phyloP scores from a whole-genome alignment of 1,140 invertebrate species.

The Prorops nasuta region DNA sequence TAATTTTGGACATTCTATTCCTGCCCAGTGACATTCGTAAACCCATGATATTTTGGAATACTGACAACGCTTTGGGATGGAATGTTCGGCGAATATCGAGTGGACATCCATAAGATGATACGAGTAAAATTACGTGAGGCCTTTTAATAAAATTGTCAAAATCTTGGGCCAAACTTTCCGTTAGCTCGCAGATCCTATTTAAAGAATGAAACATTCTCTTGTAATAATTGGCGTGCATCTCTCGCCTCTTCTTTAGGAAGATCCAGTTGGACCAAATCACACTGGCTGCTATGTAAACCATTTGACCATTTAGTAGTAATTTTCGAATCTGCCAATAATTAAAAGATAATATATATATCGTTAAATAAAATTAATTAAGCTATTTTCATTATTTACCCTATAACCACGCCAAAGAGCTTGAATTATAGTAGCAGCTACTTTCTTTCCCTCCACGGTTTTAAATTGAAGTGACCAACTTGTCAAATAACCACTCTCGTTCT shows the following conservation, averaged over 20 bases:
- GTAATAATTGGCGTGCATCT: constrained; percentile 18
- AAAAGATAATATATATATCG: too few relatives aligned
- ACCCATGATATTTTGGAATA: constrained; percentile 14
- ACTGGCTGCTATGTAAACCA: constrained; percentile 27
- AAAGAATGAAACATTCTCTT: constrained; percentile 15
- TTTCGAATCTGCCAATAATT: too few relatives aligned
- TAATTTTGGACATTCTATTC: constrained; percentile 12
- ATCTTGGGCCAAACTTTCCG: constrained; percentile 8
- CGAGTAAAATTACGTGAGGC: constrained; percentile 18
- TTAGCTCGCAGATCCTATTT: constrained; percentile 10
- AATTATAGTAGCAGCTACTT: constrained; percentile 17
- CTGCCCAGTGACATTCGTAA: constrained; percentile 15
- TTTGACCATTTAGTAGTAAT: too few relatives aligned
- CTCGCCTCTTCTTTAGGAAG: constrained; percentile 1
- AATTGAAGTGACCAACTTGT: constrained; percentile 12
- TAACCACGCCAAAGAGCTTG: constrained; percentile 22
- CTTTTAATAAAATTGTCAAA: constrained; percentile 1
- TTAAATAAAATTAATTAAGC: too few relatives aligned
- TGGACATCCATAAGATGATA: constrained; percentile 19
- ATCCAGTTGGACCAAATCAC: constrained; percentile 23
- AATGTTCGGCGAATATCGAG: constrained; percentile 7
- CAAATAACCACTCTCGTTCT: constrained; percentile 7
- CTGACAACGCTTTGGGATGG: not conserved
- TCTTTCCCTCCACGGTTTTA: not conserved
- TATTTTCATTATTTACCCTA: constrained; percentile 14